Evolutionary conservation across 2,797 vertebrate species (phyloP).

Genomic region (Melanotaenia pygmaea): DNA sequence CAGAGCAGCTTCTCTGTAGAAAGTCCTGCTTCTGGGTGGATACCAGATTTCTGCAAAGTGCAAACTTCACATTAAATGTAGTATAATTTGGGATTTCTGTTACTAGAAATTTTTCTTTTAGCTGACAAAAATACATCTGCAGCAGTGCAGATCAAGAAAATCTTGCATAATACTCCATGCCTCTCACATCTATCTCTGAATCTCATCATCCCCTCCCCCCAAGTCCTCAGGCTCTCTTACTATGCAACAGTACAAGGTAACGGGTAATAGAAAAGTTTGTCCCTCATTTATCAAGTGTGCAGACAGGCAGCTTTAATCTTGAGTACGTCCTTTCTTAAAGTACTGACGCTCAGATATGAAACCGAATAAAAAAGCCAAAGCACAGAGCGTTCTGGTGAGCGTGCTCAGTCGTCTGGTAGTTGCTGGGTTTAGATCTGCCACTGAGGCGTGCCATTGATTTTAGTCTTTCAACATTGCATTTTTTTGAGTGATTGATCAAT

Average conservation of each 20-base stretch:
- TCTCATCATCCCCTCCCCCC: conserved; percentile 6
- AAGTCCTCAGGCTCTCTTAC: conserved; percentile 23
- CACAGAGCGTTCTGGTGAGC: neutral
- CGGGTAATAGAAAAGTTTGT: conserved; percentile 22
- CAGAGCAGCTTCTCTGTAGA: neutral
- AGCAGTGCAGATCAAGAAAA: conserved; percentile 5
- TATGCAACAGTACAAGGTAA: conserved; percentile 4
- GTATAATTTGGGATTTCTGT: neutral
- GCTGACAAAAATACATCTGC: neutral
- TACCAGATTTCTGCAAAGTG: neutral
- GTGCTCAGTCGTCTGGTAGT: neutral
- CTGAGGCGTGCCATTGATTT: conserved; percentile 31
- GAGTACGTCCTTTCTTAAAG: conserved; percentile 3
- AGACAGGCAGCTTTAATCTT: conserved; percentile 19
- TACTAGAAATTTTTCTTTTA: neutral
- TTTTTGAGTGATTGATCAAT: conserved; percentile 46
- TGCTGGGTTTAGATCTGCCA: conserved; percentile 36
- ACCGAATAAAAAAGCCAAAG: neutral
- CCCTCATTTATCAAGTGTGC: conserved; percentile 31
- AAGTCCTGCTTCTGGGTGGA: neutral
- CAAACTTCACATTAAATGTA: neutral
- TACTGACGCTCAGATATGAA: neutral
- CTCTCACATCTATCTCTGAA: conserved; percentile 36
- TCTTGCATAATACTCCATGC: conserved; percentile 1
- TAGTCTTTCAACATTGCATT: conserved; percentile 5